phyloP scores from a whole-genome alignment of 2,888 invertebrate species.

The Carpatolechia fugitivella region DNA sequence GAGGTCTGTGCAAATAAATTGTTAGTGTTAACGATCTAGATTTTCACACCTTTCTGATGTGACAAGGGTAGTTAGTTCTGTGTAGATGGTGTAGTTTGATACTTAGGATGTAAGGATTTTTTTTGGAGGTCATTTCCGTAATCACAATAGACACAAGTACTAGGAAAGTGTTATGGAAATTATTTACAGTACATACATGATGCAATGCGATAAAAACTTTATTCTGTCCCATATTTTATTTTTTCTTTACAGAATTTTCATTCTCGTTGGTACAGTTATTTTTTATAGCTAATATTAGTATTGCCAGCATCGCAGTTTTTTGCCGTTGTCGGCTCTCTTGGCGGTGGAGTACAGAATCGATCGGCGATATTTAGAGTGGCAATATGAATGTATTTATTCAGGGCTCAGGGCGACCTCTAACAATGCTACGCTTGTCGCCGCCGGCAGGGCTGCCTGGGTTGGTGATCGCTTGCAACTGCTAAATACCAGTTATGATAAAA shows the following conservation, averaged over 20 bases:
- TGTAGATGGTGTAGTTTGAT: background rate
- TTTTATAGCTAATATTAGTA: constrained; percentile 1
- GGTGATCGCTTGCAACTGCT: background rate
- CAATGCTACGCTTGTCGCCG: constrained; percentile 78
- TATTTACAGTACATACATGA: too few species aligned
- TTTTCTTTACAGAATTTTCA: background rate
- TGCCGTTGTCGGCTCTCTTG: constrained; percentile 37
- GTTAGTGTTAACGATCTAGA: constrained; percentile 70
- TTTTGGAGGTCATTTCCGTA: too few species aligned
- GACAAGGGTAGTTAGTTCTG: constrained; percentile 19
- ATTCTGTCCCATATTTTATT: too few species aligned
- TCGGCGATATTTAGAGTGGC: constrained; percentile 75
- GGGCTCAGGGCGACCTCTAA: constrained; percentile 73
- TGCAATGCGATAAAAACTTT: too few species aligned
- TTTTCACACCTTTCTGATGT: constrained; percentile 45
- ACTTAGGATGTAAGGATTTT: background rate
- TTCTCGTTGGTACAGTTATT: background rate
- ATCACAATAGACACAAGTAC: too few species aligned
- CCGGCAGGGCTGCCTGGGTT: constrained; percentile 55
- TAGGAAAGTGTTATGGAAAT: too few species aligned
- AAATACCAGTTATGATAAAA: background rate
- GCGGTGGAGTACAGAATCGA: constrained; percentile 45
- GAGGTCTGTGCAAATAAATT: constrained; percentile 71
- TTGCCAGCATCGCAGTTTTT: constrained; percentile 26
- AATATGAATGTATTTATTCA: constrained; percentile 80